A percentile compares a stretch with the other conserved stretches of the same genome.
Conservation (phyloP, 35 echinoderm and acorn worm species). For the Eucidaris tribuloides region DNA sequence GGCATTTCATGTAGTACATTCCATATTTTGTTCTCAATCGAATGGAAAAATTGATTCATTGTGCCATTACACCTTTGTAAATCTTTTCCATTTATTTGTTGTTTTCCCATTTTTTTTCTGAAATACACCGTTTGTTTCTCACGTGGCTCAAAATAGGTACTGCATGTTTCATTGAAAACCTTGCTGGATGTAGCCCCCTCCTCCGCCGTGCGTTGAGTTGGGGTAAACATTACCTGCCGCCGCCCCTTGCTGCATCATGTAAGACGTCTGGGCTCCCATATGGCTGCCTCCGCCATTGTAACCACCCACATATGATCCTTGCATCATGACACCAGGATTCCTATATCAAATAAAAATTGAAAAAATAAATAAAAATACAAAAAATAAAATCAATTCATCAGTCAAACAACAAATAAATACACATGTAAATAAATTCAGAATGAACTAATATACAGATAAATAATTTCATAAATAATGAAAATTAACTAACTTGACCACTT, state of each 20-base stretch:
- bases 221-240: not conserved
- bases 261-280: not conserved
- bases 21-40: too few species aligned
- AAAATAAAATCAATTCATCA: too few species aligned
- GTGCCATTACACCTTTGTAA: too few species aligned
- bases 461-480: not conserved
- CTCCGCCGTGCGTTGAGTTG: conserved; percentile 4
- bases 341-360: not conserved
- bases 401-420: not conserved
- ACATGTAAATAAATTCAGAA: not conserved
- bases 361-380: too few species aligned
- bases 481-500: not conserved
- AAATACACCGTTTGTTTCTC: too few species aligned
- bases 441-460: not conserved
- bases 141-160: too few species aligned
- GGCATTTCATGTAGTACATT: too few species aligned
- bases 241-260: not conserved
- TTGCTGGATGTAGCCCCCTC: not conserved
- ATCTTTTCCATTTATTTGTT: too few species aligned
- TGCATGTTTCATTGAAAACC: not conserved
- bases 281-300: not conserved
- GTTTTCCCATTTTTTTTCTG: too few species aligned
- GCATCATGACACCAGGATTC: conserved; percentile 12
- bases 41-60: too few species aligned
- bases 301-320: not conserved